Evolutionary conservation across 2,888 invertebrate genomes (phyloP).

Genomic region (Laothoe populi): DNA sequence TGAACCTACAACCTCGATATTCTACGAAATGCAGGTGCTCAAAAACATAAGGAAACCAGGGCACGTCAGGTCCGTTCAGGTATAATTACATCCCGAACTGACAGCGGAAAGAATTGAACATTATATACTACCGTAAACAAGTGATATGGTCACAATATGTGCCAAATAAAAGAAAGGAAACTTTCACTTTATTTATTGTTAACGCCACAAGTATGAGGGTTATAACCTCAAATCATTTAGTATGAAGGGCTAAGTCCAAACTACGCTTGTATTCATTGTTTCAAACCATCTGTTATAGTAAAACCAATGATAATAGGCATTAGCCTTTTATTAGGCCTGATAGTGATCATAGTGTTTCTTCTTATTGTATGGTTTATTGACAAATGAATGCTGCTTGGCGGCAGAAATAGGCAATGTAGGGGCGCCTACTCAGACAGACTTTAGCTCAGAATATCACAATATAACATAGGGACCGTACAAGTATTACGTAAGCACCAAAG

Average conservation of each 20-base stretch:
- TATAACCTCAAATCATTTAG: conserved; percentile 3
- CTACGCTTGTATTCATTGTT: too few relatives aligned
- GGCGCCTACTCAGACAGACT: too few relatives aligned
- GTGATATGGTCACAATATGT: background rate
- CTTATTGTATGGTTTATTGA: too few relatives aligned
- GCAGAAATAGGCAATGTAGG: too few relatives aligned
- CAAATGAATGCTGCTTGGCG: too few relatives aligned
- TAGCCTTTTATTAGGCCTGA: too few relatives aligned
- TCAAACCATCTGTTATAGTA: too few relatives aligned
- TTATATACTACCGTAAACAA: background rate
- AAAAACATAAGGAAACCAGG: background rate
- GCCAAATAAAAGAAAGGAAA: background rate
- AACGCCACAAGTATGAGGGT: background rate
- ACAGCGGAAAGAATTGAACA: conserved; percentile 10
- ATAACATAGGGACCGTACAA: background rate
- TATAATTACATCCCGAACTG: conserved; percentile 5
- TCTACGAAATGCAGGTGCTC: background rate
- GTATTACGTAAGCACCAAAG: too few relatives aligned
- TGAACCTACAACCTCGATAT: background rate
- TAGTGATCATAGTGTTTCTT: too few relatives aligned
- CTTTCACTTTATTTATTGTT: conserved; percentile 5
- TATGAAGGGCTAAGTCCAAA: background rate
- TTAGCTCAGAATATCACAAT: background rate
- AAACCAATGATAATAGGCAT: too few relatives aligned
- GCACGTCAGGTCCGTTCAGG: background rate